These are phyloP conservation scores for Leiothrix lutea DNA, from an alignment of 2,113 vertebrate genomes.

Conservation along the genomic window DNA sequence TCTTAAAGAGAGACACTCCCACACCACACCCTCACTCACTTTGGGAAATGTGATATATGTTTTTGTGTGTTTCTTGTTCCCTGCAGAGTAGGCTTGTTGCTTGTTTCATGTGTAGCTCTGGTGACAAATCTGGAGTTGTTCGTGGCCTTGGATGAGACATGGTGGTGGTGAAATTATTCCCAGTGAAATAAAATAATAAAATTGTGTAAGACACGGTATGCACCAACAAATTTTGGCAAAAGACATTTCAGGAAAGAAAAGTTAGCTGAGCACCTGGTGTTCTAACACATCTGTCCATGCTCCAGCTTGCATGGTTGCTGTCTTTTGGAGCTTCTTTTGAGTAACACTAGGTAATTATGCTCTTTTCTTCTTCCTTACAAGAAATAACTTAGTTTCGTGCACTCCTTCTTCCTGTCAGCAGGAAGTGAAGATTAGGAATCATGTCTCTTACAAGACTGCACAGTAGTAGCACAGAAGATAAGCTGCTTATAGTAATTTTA, in stretches of 20 bases:
- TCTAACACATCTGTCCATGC: fast-evolving
- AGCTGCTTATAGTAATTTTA: background rate
- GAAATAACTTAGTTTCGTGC: background rate
- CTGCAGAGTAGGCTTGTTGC: background rate
- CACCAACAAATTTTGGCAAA: background rate
- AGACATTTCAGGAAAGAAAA: background rate
- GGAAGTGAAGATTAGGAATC: background rate
- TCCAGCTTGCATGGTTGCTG: background rate
- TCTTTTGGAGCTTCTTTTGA: background rate
- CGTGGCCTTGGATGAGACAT: background rate
- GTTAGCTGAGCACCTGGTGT: background rate
- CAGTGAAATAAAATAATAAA: background rate
- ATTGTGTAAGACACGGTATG: background rate
- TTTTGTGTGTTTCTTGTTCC: background rate
- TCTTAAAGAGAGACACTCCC: background rate
- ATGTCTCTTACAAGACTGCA: background rate
- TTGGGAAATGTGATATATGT: fast-evolving
- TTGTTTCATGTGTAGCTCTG: conserved; percentile 9
- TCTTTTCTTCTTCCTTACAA: background rate
- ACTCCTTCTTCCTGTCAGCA: background rate
- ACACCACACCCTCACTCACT: background rate
- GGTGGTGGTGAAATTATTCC: background rate
- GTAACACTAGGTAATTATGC: background rate
- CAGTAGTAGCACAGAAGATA: background rate
- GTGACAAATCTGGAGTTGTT: background rate